Percentiles rank a stretch among this genome's conserved stretches.
Evolutionary conservation across 2,113 vertebrate genomes (phyloP).

Genomic region (Brachypteracias leptosomus): DNA sequence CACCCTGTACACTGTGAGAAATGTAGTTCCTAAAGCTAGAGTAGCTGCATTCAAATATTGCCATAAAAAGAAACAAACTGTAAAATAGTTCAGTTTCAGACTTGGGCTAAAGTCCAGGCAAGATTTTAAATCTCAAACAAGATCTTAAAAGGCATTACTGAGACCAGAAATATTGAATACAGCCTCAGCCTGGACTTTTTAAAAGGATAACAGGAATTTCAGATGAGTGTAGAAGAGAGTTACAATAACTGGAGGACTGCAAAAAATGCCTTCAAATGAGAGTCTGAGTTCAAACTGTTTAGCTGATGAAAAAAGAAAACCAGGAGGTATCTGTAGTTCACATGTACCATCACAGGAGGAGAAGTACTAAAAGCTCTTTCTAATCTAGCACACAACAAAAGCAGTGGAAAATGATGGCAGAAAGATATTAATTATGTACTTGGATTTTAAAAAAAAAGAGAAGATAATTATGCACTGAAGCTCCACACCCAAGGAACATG

Average conservation of each 20-base stretch:
- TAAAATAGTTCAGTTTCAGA: neutral
- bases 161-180: neutral
- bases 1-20: neutral
- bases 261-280: neutral
- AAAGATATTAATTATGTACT: neutral
- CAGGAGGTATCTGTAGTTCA: neutral
- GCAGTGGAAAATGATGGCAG: neutral
- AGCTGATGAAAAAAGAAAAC: neutral
- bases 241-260: neutral
- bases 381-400: neutral
- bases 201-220: neutral
- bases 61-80: neutral
- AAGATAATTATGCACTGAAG: neutral
- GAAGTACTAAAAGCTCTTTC: neutral
- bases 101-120: neutral
- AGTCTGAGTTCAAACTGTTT: neutral
- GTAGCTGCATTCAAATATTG: neutral
- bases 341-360: neutral
- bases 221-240: neutral
- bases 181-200: neutral
- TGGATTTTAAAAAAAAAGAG: neutral
- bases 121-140: neutral
- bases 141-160: neutral
- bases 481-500: neutral
- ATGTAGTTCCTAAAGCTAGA: neutral